Percentiles rank a stretch among this genome's conserved stretches.
Conservation (phyloP, 2,113 vertebrate species). For the Mastomys coucha region DNA sequence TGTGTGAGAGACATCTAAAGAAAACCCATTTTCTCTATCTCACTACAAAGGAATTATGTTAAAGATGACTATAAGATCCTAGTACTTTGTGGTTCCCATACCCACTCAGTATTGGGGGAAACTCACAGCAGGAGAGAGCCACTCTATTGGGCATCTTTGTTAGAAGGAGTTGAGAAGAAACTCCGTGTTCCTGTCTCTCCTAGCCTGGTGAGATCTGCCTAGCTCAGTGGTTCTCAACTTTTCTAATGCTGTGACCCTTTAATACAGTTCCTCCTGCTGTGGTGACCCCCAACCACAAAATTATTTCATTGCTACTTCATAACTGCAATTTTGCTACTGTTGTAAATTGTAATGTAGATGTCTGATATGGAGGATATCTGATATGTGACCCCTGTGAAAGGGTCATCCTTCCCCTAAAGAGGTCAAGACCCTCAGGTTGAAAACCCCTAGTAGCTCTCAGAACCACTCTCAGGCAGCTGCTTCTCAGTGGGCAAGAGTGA, state of each 20-base stretch:
- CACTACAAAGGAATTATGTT: neutral
- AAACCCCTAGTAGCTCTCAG: too few relatives aligned
- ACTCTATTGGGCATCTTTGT: neutral
- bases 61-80: neutral
- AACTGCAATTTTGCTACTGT: neutral
- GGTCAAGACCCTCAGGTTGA: too few relatives aligned
- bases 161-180: neutral
- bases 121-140: fast-evolving
- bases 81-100: neutral
- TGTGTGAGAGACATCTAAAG: neutral
- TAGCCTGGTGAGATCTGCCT: neutral
- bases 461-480: neutral
- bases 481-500: neutral
- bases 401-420: too few relatives aligned
- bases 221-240: neutral
- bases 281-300: neutral
- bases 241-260: neutral
- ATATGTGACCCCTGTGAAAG: too few relatives aligned
- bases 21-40: neutral
- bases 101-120: neutral
- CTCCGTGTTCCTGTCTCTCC: neutral
- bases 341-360: neutral
- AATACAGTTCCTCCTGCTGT: too few relatives aligned
- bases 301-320: neutral
- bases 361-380: too few relatives aligned